phyloP scores from a whole-genome alignment of 2,888 invertebrate species.

The Argyra leucocephala region DNA sequence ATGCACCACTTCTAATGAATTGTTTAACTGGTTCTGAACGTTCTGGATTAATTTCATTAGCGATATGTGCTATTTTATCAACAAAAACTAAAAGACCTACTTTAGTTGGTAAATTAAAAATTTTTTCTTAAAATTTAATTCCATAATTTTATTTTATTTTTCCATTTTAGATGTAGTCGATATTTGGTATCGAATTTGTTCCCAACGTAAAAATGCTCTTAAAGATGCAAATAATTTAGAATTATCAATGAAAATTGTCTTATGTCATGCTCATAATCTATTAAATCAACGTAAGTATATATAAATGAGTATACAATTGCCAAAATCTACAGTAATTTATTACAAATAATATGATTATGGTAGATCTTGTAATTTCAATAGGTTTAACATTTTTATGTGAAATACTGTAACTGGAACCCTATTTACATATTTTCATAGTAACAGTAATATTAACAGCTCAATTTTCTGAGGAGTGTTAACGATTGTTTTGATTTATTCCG shows the following conservation, averaged over 20 bases:
- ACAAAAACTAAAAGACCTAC: conserved; percentile 39
- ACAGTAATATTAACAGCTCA: no score
- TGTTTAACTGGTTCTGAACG: conserved; percentile 42
- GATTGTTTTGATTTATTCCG: no score
- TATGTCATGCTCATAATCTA: conserved; percentile 41
- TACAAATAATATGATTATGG: no score
- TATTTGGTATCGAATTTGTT: conserved; percentile 43
- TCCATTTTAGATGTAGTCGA: conserved; percentile 39
- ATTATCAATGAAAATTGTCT: conserved; percentile 41
- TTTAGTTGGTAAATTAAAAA: conserved; percentile 35
- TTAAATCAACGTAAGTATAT: conserved; percentile 39
- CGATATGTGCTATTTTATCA: conserved; percentile 37
- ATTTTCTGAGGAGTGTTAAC: no score
- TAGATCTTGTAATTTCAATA: no score
- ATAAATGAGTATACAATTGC: background rate
- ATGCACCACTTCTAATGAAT: conserved; percentile 38
- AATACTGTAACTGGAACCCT: background rate
- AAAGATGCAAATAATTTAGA: conserved; percentile 37
- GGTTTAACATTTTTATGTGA: background rate
- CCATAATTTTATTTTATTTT: conserved; percentile 1
- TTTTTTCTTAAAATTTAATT: background rate
- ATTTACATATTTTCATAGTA: no score
- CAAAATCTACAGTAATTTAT: no score
- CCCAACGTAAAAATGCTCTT: conserved; percentile 41
- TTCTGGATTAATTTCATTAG: conserved; percentile 39